Evolutionary conservation across 2,113 vertebrate species (phyloP).

Genomic region (Cettia cetti): DNA sequence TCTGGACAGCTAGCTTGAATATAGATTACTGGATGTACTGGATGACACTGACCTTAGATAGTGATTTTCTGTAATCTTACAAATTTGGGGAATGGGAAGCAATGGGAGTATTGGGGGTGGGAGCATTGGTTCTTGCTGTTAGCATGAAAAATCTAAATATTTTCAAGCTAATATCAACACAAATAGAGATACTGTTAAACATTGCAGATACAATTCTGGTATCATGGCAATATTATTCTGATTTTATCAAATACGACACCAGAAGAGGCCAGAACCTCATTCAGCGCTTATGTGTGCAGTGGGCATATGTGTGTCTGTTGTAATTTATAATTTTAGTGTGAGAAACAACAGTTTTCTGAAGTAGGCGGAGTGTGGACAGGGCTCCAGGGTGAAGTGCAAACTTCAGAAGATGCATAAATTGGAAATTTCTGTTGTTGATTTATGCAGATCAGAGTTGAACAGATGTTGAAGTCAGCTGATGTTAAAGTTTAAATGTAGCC

Average conservation of each 20-base stretch:
- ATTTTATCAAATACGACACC: background rate
- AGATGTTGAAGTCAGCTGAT: background rate
- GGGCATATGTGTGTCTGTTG: background rate
- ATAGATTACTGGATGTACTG: background rate
- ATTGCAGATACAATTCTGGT: background rate
- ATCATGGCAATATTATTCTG: background rate
- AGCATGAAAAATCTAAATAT: background rate
- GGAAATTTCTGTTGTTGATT: background rate
- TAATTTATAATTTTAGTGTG: background rate
- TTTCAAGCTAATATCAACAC: background rate
- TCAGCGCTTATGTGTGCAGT: background rate
- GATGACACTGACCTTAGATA: background rate
- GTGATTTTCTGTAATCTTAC: background rate
- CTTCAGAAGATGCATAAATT: background rate
- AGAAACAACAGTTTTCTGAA: conserved; percentile 10
- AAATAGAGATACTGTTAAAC: background rate
- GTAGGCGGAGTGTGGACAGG: background rate
- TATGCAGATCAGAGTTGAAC: background rate
- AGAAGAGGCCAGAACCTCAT: background rate
- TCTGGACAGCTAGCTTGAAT: background rate
- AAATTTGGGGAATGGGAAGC: fast-evolving
- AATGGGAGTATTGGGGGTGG: background rate
- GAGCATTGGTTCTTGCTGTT: background rate
- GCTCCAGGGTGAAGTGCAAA: background rate
- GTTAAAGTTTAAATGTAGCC: background rate